Evolutionary conservation across 1,140 invertebrate genomes (phyloP), one percentile per base, ranked within the genome.

Genomic region (Caenorhabditis tropicalis): DNA sequence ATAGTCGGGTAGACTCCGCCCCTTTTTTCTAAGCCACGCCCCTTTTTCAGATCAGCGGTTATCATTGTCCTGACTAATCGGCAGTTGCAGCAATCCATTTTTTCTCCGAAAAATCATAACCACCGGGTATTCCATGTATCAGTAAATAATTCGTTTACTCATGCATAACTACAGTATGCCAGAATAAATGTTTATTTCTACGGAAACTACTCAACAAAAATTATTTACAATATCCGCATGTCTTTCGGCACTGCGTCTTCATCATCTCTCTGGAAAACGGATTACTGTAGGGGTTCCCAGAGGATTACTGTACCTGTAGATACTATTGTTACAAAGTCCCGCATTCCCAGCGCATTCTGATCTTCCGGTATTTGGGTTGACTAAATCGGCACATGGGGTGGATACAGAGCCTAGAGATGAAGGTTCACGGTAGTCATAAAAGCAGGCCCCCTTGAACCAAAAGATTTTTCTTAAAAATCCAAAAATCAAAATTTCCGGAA

Each of bases 201-300:
- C n/a, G n/a, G n/a, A 51, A 0, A n/a, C 15, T n/a, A n/a, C n/a
- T 15, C 16, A 51, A 51, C 9, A 29, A n/a, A 27, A 56, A 36
- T 65, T 65, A 65, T 36, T 36, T 65, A 31, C 58, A 65, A 36
- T 65, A 65, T 65, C 58, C 58, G 29, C 58, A 65, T 33, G 58
- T 65, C 19, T 65, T 65, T 65, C 29, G 58, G 31, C 58, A 65
- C 19, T 65, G 58, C 19, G 58, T 65, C 31, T 65, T 65, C 58
- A 65, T 65, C 12, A 19, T 65, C 7, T 65, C 58, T 36, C 31
- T 51, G 48, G 19, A 51, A 51, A 51, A 19, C n/a, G 10, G 16
- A n/a, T 51, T 19, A 51, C 5, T 6, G 4, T 9, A 19, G 19
- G 16, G 5, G n/a, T 4, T 51, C 19, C 48, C 3, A 15, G 10